Evolutionary conservation across 2,113 vertebrate genomes (phyloP).

Genomic region (Hydrolagus affinis): DNA sequence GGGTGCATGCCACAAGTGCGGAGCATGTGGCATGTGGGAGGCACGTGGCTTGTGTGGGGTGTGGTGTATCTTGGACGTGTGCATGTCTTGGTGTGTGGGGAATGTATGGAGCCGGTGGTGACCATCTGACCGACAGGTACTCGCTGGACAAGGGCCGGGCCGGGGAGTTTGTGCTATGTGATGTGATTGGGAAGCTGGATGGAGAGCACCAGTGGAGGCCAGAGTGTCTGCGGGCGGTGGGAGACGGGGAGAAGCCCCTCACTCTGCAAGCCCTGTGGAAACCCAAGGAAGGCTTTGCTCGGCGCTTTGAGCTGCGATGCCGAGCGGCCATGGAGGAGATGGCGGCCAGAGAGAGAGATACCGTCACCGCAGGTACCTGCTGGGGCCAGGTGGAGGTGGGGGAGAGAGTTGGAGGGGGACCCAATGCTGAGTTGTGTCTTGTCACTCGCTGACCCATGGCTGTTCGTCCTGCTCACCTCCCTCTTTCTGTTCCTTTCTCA

Average conservation of each 20-base stretch:
- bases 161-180: constrained; percentile 57
- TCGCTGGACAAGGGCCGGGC: constrained; percentile 54
- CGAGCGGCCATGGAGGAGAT: constrained; percentile 56
- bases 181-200: constrained; percentile 56
- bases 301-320: constrained; percentile 63
- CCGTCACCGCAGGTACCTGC: constrained; percentile 60
- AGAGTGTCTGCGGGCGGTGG: constrained; percentile 59
- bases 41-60: no score
- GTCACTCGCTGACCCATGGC: no score
- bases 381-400: background rate
- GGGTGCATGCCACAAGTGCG: no score
- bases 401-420: background rate
- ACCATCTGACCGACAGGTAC: constrained; percentile 46
- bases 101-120: no score
- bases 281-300: constrained; percentile 60
- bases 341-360: constrained; percentile 58
- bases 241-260: constrained; percentile 64
- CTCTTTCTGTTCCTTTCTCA: no score
- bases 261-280: constrained; percentile 69
- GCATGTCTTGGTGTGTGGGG: no score
- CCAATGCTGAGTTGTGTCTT: no score
- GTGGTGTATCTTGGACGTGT: no score
- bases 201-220: constrained; percentile 51
- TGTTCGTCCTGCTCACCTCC: no score
- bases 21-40: no score